Percentiles rank a stretch among this genome's conserved stretches.
These are phyloP conservation scores for Rhagonycha fulva DNA, from an alignment of 2,888 invertebrate species.

Conservation along the genomic window DNA sequence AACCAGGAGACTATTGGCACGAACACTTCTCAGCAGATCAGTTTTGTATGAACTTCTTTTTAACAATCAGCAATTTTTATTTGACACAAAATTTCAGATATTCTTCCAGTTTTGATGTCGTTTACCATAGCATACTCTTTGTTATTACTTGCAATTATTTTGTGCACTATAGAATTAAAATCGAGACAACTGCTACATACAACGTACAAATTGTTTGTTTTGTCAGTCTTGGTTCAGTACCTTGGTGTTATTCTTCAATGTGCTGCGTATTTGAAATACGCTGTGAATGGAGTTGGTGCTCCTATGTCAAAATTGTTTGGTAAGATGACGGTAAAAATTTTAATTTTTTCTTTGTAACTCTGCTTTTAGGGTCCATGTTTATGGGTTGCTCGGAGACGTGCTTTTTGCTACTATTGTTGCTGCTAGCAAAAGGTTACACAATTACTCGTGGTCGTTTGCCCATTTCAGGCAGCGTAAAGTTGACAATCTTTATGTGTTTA, in stretches of 20 bases:
- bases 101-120: constrained; percentile 78
- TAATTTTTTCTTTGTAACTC: neutral
- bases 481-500: constrained; percentile 79
- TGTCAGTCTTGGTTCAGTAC: constrained; percentile 73
- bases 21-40: constrained; percentile 94
- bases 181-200: constrained; percentile 82
- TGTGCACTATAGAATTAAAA: constrained; percentile 77
- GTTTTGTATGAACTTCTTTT: constrained; percentile 73
- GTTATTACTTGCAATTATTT: constrained; percentile 71
- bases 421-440: constrained; percentile 89
- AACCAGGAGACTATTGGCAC: constrained; percentile 78
- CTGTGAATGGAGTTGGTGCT: constrained; percentile 71
- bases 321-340: constrained; percentile 36
- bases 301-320: constrained; percentile 58
- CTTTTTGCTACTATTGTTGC: constrained; percentile 76
- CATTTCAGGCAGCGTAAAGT: constrained; percentile 71
- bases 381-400: constrained; percentile 75
- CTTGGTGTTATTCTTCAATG: constrained; percentile 71
- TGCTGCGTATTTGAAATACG: constrained; percentile 77
- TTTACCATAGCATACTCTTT: constrained; percentile 75
- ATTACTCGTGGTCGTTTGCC: constrained; percentile 84
- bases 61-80: neutral
- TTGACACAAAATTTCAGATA: constrained; percentile 65
- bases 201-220: constrained; percentile 84
- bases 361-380: constrained; percentile 68